A percentile compares a stretch with the other conserved stretches of the same genome.
These are phyloP conservation scores for Sterna hirundo DNA, from an alignment of 2,113 vertebrate genomes.

Conservation along the genomic window DNA sequence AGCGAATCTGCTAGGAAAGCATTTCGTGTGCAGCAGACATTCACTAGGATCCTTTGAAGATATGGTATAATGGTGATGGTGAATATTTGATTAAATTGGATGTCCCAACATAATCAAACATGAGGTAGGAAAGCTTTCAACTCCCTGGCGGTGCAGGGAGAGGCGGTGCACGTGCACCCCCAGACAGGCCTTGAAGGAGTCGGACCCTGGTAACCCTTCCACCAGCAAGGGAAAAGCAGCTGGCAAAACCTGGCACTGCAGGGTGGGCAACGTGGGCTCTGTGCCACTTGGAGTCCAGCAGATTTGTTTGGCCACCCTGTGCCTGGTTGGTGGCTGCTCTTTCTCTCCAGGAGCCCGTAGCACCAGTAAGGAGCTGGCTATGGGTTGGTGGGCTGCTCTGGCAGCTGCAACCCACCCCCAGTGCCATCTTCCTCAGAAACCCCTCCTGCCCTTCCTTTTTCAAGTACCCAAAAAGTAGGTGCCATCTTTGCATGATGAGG, in stretches of 20 bases:
- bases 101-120: not conserved
- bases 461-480: not conserved
- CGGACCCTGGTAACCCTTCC: not conserved
- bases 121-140: not conserved
- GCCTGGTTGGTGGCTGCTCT: not conserved
- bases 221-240: not conserved
- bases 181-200: not conserved
- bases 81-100: not conserved
- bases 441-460: not conserved
- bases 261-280: not conserved
- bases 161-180: accelerated
- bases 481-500: not conserved
- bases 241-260: not conserved
- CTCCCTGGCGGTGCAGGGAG: not conserved
- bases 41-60: not conserved
- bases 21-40: not conserved
- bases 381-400: not conserved
- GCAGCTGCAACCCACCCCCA: not conserved
- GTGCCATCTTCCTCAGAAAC: not conserved
- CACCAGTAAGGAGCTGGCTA: not conserved
- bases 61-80: not conserved
- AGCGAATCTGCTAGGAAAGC: not conserved
- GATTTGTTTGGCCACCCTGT: not conserved
- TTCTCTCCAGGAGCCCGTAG: not conserved
- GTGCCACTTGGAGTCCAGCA: not conserved